Evolutionary conservation across 2,888 invertebrate species (phyloP).

Genomic region (Apamea sordens): DNA sequence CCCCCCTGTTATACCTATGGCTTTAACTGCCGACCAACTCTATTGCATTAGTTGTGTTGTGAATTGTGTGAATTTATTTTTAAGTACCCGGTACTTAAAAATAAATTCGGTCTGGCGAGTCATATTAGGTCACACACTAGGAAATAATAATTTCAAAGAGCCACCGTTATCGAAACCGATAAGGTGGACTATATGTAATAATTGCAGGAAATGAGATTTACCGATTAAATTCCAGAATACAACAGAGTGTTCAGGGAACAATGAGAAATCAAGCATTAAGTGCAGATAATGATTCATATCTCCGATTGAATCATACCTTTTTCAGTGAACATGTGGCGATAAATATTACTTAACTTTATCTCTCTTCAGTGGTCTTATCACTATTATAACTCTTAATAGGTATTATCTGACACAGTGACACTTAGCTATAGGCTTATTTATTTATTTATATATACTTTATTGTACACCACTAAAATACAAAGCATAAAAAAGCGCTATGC

Average conservation of each 20-base stretch:
- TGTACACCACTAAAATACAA: no score
- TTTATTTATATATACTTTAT: neutral
- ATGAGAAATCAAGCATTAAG: constrained; percentile 1
- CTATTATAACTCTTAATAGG: neutral
- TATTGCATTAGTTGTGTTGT: neutral
- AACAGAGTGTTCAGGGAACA: constrained; percentile 1
- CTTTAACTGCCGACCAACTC: no score
- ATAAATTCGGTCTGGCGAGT: neutral
- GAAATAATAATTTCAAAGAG: neutral
- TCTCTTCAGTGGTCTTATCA: constrained; percentile 26
- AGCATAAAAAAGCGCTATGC: no score
- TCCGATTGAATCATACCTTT: constrained; percentile 22
- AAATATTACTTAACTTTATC: constrained; percentile 35
- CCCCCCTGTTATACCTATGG: no score
- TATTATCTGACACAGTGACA: neutral
- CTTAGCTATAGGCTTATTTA: neutral
- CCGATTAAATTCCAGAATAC: neutral
- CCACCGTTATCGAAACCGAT: neutral
- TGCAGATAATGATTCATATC: constrained; percentile 22
- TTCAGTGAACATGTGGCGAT: neutral
- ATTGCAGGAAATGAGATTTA: neutral
- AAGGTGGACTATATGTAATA: neutral
- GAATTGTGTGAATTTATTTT: no score
- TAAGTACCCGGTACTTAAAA: neutral
- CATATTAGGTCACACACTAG: neutral